These are phyloP conservation scores for Pogonomyrmex californicus DNA, from an alignment of 1,140 invertebrate species.

Conservation along the genomic window DNA sequence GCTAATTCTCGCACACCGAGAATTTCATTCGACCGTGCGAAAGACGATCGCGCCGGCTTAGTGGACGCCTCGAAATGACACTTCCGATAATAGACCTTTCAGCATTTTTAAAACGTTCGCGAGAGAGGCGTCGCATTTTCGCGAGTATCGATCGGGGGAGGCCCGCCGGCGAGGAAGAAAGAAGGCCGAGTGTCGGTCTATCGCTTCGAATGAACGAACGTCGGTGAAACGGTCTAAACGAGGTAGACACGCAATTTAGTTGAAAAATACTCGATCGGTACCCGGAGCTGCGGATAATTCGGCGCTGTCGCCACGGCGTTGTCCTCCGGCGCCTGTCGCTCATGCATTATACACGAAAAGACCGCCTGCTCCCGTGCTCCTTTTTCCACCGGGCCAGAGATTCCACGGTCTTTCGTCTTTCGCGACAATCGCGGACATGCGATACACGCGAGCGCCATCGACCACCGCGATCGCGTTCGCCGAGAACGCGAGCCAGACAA, in stretches of 20 bases:
- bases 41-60: not conserved
- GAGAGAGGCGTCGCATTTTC: constrained; percentile 2
- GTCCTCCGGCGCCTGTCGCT: constrained; percentile 69
- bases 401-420: constrained; percentile 23
- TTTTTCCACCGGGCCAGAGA: not conserved
- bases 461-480: not conserved
- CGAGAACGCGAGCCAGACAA: constrained; percentile 4
- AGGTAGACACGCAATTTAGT: constrained; percentile 34
- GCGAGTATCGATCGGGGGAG: constrained; percentile 9
- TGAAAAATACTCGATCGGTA: constrained; percentile 37
- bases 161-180: not conserved
- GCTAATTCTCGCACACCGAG: no score
- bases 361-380: constrained; percentile 6
- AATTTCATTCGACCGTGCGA: not conserved
- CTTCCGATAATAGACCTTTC: constrained; percentile 22
- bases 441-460: constrained; percentile 29
- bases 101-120: constrained; percentile 20
- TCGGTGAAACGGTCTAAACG: constrained; percentile 17
- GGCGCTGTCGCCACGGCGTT: constrained; percentile 15
- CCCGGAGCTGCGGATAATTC: constrained; percentile 36
- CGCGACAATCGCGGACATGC: constrained; percentile 27
- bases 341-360: constrained; percentile 76
- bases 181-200: constrained; percentile 37
- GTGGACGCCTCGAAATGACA: not conserved
- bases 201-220: constrained; percentile 37